A percentile compares a stretch with the other conserved stretches of the same genome.
These are phyloP conservation scores for Catharus minimus DNA, from an alignment of 2,113 vertebrate genomes.

Conservation along the genomic window DNA sequence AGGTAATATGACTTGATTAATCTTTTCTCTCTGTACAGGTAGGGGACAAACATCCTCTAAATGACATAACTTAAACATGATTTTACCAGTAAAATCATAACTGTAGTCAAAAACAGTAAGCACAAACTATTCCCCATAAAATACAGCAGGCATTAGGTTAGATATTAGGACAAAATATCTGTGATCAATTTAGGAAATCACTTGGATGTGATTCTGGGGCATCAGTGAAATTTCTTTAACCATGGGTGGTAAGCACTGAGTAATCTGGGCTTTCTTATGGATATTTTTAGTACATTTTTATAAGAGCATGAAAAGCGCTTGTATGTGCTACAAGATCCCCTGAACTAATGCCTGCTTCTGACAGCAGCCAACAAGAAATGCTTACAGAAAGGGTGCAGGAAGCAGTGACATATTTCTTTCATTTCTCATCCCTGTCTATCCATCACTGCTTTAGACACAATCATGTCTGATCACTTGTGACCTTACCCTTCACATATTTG, in stretches of 20 bases:
- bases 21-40: neutral
- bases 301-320: neutral
- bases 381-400: neutral
- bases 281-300: neutral
- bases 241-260: neutral
- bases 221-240: neutral
- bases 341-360: neutral
- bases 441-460: neutral
- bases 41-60: neutral
- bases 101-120: neutral
- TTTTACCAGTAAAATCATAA: neutral
- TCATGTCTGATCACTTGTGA: neutral
- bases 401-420: constrained; percentile 30
- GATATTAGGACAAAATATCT: neutral
- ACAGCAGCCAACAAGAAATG: neutral
- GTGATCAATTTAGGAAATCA: neutral
- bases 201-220: neutral
- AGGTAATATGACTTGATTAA: neutral
- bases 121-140: neutral
- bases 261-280: neutral
- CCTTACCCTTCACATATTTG: neutral
- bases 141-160: neutral
- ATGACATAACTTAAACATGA: neutral
- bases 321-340: neutral
- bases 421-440: constrained; percentile 15